Evolutionary conservation across 1,140 invertebrate species (phyloP).

Genomic region (Lepidurus arcticus): DNA sequence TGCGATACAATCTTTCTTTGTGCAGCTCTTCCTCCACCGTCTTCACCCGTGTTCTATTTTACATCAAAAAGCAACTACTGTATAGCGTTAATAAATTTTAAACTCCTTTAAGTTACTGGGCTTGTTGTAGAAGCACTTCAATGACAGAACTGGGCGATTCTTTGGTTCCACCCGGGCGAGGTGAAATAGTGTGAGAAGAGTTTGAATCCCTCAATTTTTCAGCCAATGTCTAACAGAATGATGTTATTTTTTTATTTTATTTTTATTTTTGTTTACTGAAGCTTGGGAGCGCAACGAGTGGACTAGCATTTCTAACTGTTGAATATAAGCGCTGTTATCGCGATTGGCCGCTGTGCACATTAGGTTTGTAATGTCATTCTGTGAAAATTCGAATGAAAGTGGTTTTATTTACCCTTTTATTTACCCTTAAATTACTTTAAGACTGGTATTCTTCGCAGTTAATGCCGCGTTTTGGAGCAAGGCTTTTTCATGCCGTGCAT

Average conservation of each 20-base stretch:
- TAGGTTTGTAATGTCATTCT: slow-evolving; percentile 24
- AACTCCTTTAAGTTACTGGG: background rate
- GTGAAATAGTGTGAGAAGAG: background rate
- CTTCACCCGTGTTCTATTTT: background rate
- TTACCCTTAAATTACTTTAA: slow-evolving; percentile 33
- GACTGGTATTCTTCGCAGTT: slow-evolving; percentile 25
- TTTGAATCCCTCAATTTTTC: background rate
- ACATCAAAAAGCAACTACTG: background rate
- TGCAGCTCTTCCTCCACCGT: background rate
- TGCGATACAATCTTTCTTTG: background rate
- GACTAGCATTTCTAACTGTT: slow-evolving; percentile 22
- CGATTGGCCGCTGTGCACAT: background rate
- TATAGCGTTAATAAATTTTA: background rate
- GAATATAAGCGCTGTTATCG: slow-evolving; percentile 17
- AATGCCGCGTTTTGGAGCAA: slow-evolving; percentile 33
- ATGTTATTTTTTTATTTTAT: background rate
- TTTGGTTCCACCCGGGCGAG: background rate
- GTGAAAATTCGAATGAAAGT: background rate
- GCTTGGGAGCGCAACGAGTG: background rate
- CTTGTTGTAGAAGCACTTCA: background rate
- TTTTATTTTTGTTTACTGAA: background rate
- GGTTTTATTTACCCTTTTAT: background rate
- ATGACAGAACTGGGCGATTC: background rate
- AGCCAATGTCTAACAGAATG: background rate
- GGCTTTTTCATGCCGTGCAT: slow-evolving; percentile 35